Evolutionary conservation across 1,140 invertebrate genomes (phyloP), one percentile per base, ranked within the genome.

Genomic region (Pteromalus puparum): DNA sequence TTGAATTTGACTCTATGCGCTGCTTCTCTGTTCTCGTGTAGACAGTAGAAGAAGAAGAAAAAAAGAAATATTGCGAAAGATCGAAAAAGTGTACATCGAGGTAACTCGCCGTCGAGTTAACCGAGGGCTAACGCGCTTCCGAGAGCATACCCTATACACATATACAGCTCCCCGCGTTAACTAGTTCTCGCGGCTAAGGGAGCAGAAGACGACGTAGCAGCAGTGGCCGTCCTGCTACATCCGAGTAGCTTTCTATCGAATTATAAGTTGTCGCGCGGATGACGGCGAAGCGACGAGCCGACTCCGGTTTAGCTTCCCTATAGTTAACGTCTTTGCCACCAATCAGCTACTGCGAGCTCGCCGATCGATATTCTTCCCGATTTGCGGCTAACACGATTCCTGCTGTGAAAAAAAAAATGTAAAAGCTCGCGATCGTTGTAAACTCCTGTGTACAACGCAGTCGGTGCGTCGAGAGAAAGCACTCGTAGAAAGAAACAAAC

Each of bases 211-310:
- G 34, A 7, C 18, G 1, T 21, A 21, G 21, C 1, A 15, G 13
- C n/a, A 30, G 26, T 9, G 24, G 21, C 2, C 65, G 70, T 38
- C n/a, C 21, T 18, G 34, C 61, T 53, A 78, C 65, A 78, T 38
- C 48, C 76, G 68, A 80, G n/a, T n/a, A n/a, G 88, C 74, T 87
- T 88, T 90, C 90, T 90, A 91, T 91, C 88, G 88, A 91, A 91
- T 91, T 91, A 91, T 91, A 91, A 90, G 90, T 91, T 90, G 89
- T 90, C 89, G 90, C 90, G 90, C 87, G 90, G 89, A 88, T 90
- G 90, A 90, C 88, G 87, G 86, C 87, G 86, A 88, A 84, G 81
- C 30, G 21, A 48, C 48, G 72, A 87, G 87, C 89, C 87, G 87
- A 87, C 86, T 89, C 65, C 83, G 83, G 87, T 86, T 90, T 90